phyloP scores from a whole-genome alignment of 1,140 invertebrate genomes.

The Subanguina moxae region DNA sequence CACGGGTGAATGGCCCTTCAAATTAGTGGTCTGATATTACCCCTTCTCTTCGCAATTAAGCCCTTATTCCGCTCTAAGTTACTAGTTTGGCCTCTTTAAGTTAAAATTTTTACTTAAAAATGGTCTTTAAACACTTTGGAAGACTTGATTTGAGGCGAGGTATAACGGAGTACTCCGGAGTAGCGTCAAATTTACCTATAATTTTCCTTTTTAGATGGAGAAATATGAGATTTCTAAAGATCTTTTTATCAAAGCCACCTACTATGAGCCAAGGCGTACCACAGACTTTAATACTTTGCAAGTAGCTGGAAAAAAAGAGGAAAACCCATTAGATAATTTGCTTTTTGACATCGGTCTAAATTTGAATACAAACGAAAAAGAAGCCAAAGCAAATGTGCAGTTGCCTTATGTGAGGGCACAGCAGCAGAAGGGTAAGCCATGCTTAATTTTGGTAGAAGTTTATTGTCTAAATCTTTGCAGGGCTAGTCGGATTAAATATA shows the following conservation, averaged over 20 bases:
- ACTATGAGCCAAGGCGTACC: not conserved
- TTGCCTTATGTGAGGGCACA: slow-evolving; percentile 35
- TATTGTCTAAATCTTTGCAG: slow-evolving; percentile 11
- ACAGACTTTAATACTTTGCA: too few species aligned
- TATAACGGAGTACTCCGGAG: too few species aligned
- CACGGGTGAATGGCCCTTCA: too few species aligned
- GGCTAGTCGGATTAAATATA: slow-evolving; percentile 39
- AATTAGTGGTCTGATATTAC: too few species aligned
- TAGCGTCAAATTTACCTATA: not conserved
- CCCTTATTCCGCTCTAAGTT: too few species aligned
- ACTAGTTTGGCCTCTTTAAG: too few species aligned
- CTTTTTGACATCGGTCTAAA: slow-evolving; percentile 42
- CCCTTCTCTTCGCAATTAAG: too few species aligned
- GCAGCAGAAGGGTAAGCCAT: slow-evolving; percentile 29
- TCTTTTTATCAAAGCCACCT: not conserved
- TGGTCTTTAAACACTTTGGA: too few species aligned
- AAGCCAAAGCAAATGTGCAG: slow-evolving; percentile 30
- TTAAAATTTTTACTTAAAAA: too few species aligned
- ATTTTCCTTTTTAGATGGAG: not conserved
- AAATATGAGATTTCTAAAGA: not conserved
- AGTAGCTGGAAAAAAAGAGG: too few species aligned
- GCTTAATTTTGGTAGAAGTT: slow-evolving; percentile 1
- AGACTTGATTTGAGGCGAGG: too few species aligned
- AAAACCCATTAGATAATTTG: slow-evolving; percentile 4
- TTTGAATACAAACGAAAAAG: slow-evolving; percentile 26